Percentiles rank a stretch among this genome's conserved stretches.
Evolutionary conservation across 2,113 vertebrate genomes (phyloP).

Genomic region (Aegithalos caudatus): DNA sequence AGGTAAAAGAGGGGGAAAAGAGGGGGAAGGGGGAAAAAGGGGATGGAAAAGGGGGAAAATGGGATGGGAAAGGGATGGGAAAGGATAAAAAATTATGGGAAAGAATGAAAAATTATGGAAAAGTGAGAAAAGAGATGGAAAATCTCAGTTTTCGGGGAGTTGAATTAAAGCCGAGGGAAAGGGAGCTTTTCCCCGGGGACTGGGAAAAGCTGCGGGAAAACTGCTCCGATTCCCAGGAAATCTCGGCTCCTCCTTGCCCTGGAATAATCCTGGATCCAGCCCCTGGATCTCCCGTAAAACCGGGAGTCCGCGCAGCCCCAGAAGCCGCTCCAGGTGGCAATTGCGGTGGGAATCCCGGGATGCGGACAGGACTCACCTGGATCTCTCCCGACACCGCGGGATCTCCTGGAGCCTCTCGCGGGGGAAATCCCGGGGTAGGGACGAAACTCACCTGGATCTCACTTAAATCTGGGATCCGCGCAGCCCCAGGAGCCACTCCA

Average conservation of each 20-base stretch:
- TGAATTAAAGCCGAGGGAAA: background rate
- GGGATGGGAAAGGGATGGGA: background rate
- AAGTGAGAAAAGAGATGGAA: background rate
- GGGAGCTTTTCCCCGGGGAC: background rate
- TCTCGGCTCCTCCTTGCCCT: background rate
- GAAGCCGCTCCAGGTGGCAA: background rate
- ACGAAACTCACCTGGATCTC: background rate
- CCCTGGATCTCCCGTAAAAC: background rate
- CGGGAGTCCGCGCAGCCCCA: background rate
- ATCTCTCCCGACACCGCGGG: background rate
- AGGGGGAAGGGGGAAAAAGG: background rate
- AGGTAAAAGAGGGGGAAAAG: background rate
- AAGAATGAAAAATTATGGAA: background rate
- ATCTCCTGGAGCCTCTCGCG: too few species aligned
- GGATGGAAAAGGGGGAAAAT: background rate
- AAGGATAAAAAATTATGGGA: background rate
- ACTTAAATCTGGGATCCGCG: too few species aligned
- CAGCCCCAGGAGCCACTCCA: too few species aligned
- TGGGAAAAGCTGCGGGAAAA: background rate
- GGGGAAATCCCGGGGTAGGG: too few species aligned
- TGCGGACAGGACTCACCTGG: background rate
- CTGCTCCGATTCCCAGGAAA: background rate
- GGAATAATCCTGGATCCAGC: background rate
- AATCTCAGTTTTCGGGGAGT: background rate
- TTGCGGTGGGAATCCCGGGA: background rate